phyloP scores from a whole-genome alignment of 2,797 vertebrate genomes.

The Moxostoma hubbsi region DNA sequence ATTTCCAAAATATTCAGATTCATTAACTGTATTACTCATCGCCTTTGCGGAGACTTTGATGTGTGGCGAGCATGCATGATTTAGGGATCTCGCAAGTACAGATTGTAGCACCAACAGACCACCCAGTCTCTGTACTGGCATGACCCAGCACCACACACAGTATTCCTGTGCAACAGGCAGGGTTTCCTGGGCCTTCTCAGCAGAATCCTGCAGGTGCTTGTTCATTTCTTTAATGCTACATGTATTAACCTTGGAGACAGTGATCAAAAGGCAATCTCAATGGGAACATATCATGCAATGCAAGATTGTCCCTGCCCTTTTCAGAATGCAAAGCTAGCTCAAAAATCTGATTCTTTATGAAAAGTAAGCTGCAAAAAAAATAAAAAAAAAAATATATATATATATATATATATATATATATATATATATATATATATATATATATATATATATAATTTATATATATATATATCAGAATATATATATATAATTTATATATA shows the following conservation, averaged over 20 bases:
- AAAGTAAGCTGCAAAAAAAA: too few relatives aligned
- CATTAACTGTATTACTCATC: constrained; percentile 50
- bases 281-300: not conserved
- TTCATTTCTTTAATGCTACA: not conserved
- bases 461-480: too few relatives aligned
- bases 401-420: too few relatives aligned
- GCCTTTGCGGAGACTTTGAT: constrained; percentile 35
- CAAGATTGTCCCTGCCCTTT: too few relatives aligned
- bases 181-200: constrained; percentile 4
- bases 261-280: not conserved
- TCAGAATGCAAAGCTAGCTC: too few relatives aligned
- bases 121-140: constrained; percentile 25
- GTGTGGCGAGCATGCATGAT: constrained; percentile 30
- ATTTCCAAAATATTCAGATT: constrained; percentile 53
- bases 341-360: too few relatives aligned
- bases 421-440: too few relatives aligned
- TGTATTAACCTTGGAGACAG: constrained; percentile 5
- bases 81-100: constrained; percentile 10
- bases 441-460: too few relatives aligned
- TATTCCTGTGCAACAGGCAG: constrained; percentile 37
- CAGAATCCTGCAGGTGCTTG: constrained; percentile 37
- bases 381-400: too few relatives aligned
- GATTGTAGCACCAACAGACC: constrained; percentile 32
- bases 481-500: too few relatives aligned
- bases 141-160: not conserved